phyloP scores from a whole-genome alignment of 2,113 vertebrate species.

The Coryphaenoides rupestris region DNA sequence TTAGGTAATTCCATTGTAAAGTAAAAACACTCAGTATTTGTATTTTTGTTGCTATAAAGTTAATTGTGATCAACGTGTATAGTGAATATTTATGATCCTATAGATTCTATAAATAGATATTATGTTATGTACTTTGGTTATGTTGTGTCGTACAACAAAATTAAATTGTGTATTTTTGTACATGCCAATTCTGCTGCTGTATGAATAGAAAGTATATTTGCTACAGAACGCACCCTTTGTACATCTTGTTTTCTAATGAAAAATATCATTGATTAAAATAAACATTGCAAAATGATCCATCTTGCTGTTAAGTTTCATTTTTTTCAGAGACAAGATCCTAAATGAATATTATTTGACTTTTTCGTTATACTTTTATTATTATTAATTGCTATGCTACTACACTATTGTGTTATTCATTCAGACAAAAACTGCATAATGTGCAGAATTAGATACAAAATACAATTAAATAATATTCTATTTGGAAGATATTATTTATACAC shows the following conservation, averaged over 20 bases:
- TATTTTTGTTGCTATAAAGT: conserved; percentile 60
- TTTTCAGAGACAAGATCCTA: neutral
- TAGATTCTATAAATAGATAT: conserved; percentile 53
- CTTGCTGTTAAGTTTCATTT: neutral
- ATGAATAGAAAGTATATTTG: conserved; percentile 74
- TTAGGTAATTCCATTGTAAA: conserved; percentile 20
- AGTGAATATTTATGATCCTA: conserved; percentile 84
- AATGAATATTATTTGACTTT: too few relatives aligned
- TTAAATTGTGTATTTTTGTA: conserved; percentile 95
- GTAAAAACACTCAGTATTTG: conserved; percentile 1
- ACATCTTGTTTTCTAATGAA: conserved; percentile 50
- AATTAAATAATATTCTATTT: too few relatives aligned
- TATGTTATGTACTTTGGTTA: conserved; percentile 62
- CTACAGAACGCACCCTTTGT: conserved; percentile 52
- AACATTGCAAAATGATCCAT: conserved; percentile 36
- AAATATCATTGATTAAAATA: conserved; percentile 53
- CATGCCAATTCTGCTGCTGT: conserved; percentile 87
- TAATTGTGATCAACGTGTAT: conserved; percentile 68
- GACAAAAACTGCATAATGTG: too few relatives aligned
- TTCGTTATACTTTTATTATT: too few relatives aligned
- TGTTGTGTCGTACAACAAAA: conserved; percentile 77
- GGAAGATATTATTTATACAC: too few relatives aligned
- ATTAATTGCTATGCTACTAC: too few relatives aligned
- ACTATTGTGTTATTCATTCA: too few relatives aligned
- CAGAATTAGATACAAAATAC: too few relatives aligned